A percentile compares a stretch with the other conserved stretches of the same genome.
phyloP scores from a whole-genome alignment of 2,113 vertebrate genomes.

The Cryptotis parvus region DNA sequence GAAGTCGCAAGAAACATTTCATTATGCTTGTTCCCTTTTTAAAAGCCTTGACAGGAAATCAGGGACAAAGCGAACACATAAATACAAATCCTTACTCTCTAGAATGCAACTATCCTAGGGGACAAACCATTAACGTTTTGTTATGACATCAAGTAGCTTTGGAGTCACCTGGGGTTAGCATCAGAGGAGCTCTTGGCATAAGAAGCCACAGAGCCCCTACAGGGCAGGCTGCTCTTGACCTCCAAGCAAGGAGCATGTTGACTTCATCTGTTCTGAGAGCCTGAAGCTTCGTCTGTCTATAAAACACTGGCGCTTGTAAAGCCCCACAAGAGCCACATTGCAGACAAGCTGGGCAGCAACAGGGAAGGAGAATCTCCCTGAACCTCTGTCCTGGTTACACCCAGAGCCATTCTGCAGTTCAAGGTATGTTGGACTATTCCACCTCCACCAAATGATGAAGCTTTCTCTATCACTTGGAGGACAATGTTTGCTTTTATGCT shows the following conservation, averaged over 20 bases:
- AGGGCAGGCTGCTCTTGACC: background rate
- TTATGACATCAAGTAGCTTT: conserved; percentile 53
- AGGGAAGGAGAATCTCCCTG: conserved; percentile 28
- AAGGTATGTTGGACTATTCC: conserved; percentile 11
- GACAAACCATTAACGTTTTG: conserved; percentile 45
- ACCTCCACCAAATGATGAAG: background rate
- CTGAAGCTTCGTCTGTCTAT: conserved; percentile 60
- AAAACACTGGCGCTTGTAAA: conserved; percentile 46
- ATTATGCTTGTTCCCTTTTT: conserved; percentile 65
- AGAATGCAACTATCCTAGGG: conserved; percentile 16
- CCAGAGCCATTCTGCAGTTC: conserved; percentile 20
- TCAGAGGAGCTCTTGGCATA: conserved; percentile 48
- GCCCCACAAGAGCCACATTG: background rate
- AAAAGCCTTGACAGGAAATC: conserved; percentile 66
- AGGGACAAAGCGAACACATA: conserved; percentile 62
- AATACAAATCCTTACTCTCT: conserved; percentile 17
- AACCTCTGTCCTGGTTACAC: conserved; percentile 69
- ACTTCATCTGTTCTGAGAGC: background rate
- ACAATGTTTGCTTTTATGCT: background rate
- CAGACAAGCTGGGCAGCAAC: conserved; percentile 23
- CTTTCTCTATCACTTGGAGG: fast-evolving
- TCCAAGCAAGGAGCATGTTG: conserved; percentile 38
- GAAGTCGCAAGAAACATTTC: conserved; percentile 67
- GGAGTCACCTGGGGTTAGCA: conserved; percentile 56
- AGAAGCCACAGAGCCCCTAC: conserved; percentile 16